Evolutionary conservation across 2,888 invertebrate genomes (phyloP), one percentile per base, ranked within the genome.

Genomic region (Mactromeris polynyma): DNA sequence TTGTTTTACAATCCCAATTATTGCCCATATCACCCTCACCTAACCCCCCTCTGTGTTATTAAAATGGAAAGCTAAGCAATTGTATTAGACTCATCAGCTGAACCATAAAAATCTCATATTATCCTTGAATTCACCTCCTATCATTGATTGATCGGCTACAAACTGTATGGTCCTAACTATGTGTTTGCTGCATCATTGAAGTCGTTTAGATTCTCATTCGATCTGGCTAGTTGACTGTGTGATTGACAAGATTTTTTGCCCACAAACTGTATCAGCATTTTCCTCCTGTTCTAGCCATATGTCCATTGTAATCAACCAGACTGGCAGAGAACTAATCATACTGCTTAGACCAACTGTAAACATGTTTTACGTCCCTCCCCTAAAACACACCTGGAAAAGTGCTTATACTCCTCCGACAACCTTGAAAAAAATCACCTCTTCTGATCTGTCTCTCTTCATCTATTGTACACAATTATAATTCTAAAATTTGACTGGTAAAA

Each of bases 141-240:
- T 78, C 79, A 31, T n/a, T 40, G 42, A 80, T 80, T 7, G 79
- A 80, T 80, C 1, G 79, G 79, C 40, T 17, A 38, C 79, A 80
- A 36, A 46, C n/a, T 26, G 79, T 80, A 40, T 2, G 4, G 33
- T 83, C 46, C 31, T 36, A 83, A 51, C 83, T 64, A 64, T 40
- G 40, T 42, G 78, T 54, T 79, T 80, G 40, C 69, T 31, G 80
- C 36, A 79, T 80, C 58, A 80, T 64, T 85, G 33, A 33, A 64
- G 33, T 19, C 69, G n/a, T 85, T 85, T 85, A 85, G 80, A 51
- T 58, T 79, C 85, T 38, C 31, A 85, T 85, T 64, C 58, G 85
- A 40, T 85, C 42, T 64, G 85, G 80, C 80, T 85, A 85, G 79
- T 85, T 85, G 58, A 64, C 21, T 54, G 17, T 40, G 21, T 85